phyloP scores from a whole-genome alignment of 2,113 vertebrate species.

The Macrotus californicus region DNA sequence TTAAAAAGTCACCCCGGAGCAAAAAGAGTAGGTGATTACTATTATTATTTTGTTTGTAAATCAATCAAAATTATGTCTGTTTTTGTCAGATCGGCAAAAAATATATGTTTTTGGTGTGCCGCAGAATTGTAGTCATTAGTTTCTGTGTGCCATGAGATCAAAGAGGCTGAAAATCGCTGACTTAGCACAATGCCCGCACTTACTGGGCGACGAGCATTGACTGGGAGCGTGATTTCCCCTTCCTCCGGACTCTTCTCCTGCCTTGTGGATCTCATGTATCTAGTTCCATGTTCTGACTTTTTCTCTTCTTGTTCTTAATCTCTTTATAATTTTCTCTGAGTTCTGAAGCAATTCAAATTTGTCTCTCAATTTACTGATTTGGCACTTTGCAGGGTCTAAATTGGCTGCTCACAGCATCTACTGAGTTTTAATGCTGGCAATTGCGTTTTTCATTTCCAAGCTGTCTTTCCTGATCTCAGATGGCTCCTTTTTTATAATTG shows the following conservation, averaged over 20 bases:
- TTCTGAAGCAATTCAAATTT: conserved; percentile 9
- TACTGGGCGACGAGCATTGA: background rate
- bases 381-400: background rate
- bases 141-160: background rate
- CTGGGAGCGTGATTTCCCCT: background rate
- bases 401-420: background rate
- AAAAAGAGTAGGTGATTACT: background rate
- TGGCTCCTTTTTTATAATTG: background rate
- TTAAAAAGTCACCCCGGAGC: background rate
- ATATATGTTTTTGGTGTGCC: background rate
- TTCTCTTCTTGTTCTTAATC: background rate
- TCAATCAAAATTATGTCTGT: background rate
- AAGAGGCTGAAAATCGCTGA: background rate
- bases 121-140: background rate
- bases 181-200: background rate
- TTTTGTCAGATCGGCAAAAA: background rate
- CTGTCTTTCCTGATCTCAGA: background rate
- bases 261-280: background rate
- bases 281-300: background rate
- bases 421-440: background rate
- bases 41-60: background rate
- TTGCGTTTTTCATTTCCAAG: background rate
- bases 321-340: conserved; percentile 1
- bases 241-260: background rate
- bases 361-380: background rate